phyloP scores from a whole-genome alignment of 1,140 invertebrate species.

The Metopolophium dirhodum region DNA sequence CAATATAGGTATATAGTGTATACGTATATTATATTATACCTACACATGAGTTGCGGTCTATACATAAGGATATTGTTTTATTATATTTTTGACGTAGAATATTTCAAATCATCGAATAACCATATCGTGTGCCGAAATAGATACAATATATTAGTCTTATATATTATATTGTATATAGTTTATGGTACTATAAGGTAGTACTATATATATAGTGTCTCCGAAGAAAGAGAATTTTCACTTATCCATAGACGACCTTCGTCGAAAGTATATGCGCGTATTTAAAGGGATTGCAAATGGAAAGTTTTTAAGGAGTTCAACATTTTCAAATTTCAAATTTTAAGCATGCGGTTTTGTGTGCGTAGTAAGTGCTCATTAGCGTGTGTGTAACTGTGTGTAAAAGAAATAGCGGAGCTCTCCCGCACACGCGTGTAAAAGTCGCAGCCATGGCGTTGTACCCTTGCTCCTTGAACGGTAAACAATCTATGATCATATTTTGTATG shows the following conservation, averaged over 20 bases:
- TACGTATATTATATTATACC: neutral
- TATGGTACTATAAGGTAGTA: neutral
- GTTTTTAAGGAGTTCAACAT: too few species aligned
- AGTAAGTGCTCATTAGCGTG: too few species aligned
- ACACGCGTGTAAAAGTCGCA: too few species aligned
- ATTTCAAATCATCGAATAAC: constrained; percentile 27
- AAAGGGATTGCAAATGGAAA: too few species aligned
- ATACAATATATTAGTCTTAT: neutral
- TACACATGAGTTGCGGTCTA: neutral
- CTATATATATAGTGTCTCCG: neutral
- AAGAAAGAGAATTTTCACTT: neutral
- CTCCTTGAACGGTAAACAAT: too few species aligned
- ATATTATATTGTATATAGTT: neutral
- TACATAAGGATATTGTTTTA: neutral
- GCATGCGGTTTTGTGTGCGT: too few species aligned
- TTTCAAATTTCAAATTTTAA: too few species aligned
- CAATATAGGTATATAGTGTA: neutral
- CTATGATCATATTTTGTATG: too few species aligned
- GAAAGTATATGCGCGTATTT: neutral
- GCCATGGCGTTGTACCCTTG: too few species aligned
- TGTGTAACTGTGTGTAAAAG: too few species aligned
- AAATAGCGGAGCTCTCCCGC: too few species aligned
- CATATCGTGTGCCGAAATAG: neutral
- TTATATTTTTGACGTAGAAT: constrained; percentile 10
- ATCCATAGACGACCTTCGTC: neutral